Percentiles rank a stretch among this genome's conserved stretches.
Conservation (phyloP, 2,797 vertebrate species). For the Lithobates sylvaticus region DNA sequence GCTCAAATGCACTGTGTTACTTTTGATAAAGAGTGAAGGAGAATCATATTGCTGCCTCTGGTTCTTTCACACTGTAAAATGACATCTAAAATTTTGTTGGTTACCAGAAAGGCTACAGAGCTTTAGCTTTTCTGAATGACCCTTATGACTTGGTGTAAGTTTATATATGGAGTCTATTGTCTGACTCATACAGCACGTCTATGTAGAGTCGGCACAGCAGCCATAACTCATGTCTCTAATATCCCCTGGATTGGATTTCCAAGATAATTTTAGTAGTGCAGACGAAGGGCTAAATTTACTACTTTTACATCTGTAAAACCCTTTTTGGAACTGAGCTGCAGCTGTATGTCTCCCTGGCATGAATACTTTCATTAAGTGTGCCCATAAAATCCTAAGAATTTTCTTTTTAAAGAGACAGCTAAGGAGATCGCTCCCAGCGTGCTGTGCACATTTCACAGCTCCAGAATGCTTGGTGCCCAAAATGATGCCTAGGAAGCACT, state of each 20-base stretch:
- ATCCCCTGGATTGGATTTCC: constrained; percentile 19
- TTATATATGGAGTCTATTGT: constrained; percentile 1
- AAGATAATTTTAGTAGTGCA: constrained; percentile 38
- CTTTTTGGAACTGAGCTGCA: not conserved
- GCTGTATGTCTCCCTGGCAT: constrained; percentile 3
- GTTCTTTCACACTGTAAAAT: too few relatives aligned
- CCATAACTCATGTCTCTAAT: not conserved
- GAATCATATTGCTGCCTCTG: too few relatives aligned
- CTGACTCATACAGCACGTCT: not conserved
- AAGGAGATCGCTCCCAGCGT: not conserved
- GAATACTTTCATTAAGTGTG: not conserved
- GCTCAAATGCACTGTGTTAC: too few relatives aligned
- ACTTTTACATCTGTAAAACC: constrained; percentile 3
- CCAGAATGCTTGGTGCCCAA: too few relatives aligned
- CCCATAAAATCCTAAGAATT: not conserved
- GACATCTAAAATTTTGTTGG: too few relatives aligned
- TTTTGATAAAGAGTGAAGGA: too few relatives aligned
- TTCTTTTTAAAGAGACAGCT: not conserved
- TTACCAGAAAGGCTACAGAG: too few relatives aligned
- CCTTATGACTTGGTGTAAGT: not conserved
- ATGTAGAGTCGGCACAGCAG: not conserved
- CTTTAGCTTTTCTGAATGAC: not conserved
- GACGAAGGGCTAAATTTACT: not conserved
- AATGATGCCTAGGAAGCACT: not conserved
- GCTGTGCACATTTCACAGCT: not conserved